Conservation (phyloP, 2,797 vertebrate species). For the Pangasius macronema region DNA sequence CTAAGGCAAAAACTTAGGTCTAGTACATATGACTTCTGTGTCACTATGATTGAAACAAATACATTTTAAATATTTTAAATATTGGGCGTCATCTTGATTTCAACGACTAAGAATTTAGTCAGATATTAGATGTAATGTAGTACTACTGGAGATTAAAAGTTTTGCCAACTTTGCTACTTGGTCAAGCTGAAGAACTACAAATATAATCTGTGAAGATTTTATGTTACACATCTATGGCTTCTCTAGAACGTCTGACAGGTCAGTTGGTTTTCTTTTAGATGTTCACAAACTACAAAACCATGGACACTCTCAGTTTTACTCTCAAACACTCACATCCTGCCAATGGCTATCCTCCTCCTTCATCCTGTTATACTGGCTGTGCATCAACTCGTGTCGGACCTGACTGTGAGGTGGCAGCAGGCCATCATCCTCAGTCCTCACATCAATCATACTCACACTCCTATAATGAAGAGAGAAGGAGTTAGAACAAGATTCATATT, state of each 20-base stretch:
- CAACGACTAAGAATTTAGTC: background rate
- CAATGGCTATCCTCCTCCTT: constrained; percentile 94
- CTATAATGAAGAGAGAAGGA: constrained; percentile 63
- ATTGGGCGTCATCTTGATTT: background rate
- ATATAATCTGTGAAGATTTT: background rate
- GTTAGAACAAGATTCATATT: background rate
- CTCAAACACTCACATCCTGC: constrained; percentile 87
- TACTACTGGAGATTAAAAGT: background rate
- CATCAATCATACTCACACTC: constrained; percentile 94
- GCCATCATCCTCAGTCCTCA: constrained; percentile 87
- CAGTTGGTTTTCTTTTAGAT: background rate
- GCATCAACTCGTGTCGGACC: constrained; percentile 89
- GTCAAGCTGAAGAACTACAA: background rate
- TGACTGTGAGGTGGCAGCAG: constrained; percentile 85
- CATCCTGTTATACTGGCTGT: constrained; percentile 85
- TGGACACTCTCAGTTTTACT: background rate
- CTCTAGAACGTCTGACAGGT: background rate
- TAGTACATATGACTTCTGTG: background rate
- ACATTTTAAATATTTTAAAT: background rate
- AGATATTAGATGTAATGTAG: background rate
- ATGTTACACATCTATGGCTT: background rate
- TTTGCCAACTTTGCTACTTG: background rate
- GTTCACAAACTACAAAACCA: background rate
- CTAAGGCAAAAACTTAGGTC: background rate
- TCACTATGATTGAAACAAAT: background rate